Evolutionary conservation across 2,888 invertebrate genomes (phyloP).

Genomic region (Rotaria sp.): DNA sequence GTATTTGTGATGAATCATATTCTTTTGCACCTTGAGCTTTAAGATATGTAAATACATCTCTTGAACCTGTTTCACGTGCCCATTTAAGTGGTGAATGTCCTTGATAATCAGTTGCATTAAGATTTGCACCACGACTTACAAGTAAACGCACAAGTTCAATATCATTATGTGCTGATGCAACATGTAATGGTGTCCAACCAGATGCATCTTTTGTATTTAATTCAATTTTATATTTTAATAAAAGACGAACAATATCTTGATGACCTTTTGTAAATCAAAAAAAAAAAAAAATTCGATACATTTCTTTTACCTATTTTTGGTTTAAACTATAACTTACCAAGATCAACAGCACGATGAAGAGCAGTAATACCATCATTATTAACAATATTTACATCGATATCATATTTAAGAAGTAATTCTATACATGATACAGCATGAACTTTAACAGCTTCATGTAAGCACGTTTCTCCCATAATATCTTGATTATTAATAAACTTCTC

Average conservation of each 20-base stretch:
- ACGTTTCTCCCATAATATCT: neutral
- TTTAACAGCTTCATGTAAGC: conserved; percentile 2
- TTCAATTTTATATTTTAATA: conserved; percentile 17
- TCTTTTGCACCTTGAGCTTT: conserved; percentile 38
- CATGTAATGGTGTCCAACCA: conserved; percentile 63
- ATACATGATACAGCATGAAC: conserved; percentile 19
- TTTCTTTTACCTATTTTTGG: no score
- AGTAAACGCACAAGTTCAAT: conserved; percentile 45
- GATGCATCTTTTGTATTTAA: conserved; percentile 33
- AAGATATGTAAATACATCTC: conserved; percentile 27
- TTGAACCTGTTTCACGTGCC: conserved; percentile 31
- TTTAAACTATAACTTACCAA: neutral
- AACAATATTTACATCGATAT: conserved; percentile 31
- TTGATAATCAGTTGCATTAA: conserved; percentile 43
- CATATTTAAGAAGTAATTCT: conserved; percentile 29
- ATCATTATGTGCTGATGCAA: conserved; percentile 55
- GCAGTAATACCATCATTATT: conserved; percentile 29
- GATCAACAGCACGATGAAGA: conserved; percentile 34
- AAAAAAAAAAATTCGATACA: no score
- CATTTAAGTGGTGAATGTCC: conserved; percentile 43
- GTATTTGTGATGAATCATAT: neutral
- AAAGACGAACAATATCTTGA: conserved; percentile 31
- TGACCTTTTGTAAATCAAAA: neutral
- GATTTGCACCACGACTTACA: conserved; percentile 25
- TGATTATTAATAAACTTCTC: neutral